Evolutionary conservation across 1,140 invertebrate genomes (phyloP), one percentile per base, ranked within the genome.

Genomic region (Bathynomus jamesi): DNA sequence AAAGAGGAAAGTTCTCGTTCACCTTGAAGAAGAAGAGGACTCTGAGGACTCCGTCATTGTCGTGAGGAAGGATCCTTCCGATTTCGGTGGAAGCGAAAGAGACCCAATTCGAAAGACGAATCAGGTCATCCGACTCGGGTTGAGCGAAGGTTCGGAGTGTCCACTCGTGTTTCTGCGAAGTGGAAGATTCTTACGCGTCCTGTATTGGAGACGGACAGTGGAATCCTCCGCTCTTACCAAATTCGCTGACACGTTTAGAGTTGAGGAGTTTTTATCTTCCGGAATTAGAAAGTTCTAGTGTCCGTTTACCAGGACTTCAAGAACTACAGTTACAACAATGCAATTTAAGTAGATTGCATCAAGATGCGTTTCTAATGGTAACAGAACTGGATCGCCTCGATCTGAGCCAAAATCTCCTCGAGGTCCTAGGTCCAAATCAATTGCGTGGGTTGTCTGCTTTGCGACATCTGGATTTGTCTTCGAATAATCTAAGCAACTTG

Each of bases 401-500:
- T 77, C 80, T 93, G 21, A 87, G 87, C 8, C 81, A 84, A 63
- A 91, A 91, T 80, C 82, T 83, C 69, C 81, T 93, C 40, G 82
- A 82, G 2, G 80, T 79, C n/a, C 79, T 93, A 63, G 82, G 85
- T 7, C 85, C 86, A 68, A 81, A 81, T 24, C 79, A 79, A 13
- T 82, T 85, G 61, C 68, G 67, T 5, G 81, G 82, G 17, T 73
- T 85, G 11, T n/a, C 67, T 11, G 73, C 78, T 21, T 74, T 86
- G 24, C 75, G 78, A 27, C 80, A 81, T 64, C 78, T 86, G n/a
- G 81, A 83, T 65, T 77, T 86, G 24, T 82, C 82, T 5, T 78
- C 80, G 24, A 86, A 85, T 76, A 77, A 77, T 10, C 71, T 86
- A 10, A 75, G 69, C 61, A 77, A 74, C 61, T 77, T 85, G 61